Evolutionary conservation across 2,888 invertebrate genomes (phyloP), one percentile per base, ranked within the genome.

Genomic region (Philhelius pedissequus): DNA sequence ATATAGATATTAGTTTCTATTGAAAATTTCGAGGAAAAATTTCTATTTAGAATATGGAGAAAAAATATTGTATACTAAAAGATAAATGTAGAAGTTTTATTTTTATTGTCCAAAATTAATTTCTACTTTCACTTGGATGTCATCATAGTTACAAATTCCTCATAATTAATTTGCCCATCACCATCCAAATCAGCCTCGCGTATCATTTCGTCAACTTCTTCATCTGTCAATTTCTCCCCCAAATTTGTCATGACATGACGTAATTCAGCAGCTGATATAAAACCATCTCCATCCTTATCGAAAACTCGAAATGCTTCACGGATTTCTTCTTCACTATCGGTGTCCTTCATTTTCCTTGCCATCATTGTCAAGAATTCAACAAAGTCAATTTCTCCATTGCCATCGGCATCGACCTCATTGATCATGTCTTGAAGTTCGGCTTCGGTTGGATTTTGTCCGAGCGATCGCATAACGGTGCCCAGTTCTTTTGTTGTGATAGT

Each of bases 151-250:
- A 97, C 97, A 94, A 97, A 97, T 94, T 97, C 97, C 83, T 90
- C 89, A 69, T 89, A 89, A 86, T 89, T 88, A 32, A 99, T 98
- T 94, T 98, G 97, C 90, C 98, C 98, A 92, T 99, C 98, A 90
- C 98, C 98, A 92, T 99, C 98, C 92, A 98, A 97, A 93, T 99
- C 98, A 87, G 98, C 98, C 93, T 98, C 98, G 92, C 97, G 94
- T 92, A 99, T 98, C 98, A 99, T 98, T 93, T 99, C 99, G 91
- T 99, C 98, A 87, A 99, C 98, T 92, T 99, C 98, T 92, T 98
- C 98, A 93, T 98, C 98, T 89, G 98, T 98, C 90, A 99, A 94
- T 93, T 99, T 99, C 93, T 99, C 99, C 70, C 99, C 99, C 89
- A 99, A 95, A 94, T 98, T 98, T 93, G 98, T 98, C 98, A 99